Conservation (phyloP, 2,888 invertebrate genomes). For the Villa cingulata region DNA sequence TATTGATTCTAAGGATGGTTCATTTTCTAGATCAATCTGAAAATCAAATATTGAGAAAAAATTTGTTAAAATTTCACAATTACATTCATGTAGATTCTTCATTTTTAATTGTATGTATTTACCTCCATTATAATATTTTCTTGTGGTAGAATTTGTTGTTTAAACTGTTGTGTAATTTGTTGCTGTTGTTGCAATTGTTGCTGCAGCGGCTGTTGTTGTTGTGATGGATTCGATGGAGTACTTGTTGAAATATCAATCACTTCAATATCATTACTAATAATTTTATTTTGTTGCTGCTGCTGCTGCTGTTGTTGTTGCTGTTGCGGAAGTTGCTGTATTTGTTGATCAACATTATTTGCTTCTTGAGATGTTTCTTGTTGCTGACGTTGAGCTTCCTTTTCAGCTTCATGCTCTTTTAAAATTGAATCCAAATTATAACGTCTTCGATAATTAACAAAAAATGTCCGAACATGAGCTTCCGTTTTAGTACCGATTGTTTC, state of each 20-base stretch:
- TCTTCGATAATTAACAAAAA: conserved; percentile 82
- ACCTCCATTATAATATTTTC: conserved; percentile 24
- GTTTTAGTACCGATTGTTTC: conserved; percentile 92
- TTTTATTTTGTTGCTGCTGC: conserved; percentile 31
- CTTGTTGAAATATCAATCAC: background rate
- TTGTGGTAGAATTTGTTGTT: conserved; percentile 29
- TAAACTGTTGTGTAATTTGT: conserved; percentile 11
- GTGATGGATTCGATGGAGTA: background rate
- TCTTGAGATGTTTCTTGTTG: conserved; percentile 9
- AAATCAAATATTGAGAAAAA: conserved; percentile 1
- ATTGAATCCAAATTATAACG: conserved; percentile 78
- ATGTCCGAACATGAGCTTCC: conserved; percentile 80
- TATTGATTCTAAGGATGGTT: conserved; percentile 16
- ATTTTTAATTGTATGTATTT: conserved; percentile 3
- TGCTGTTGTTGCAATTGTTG: conserved; percentile 1
- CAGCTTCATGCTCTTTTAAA: conserved; percentile 72
- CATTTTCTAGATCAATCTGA: conserved; percentile 24
- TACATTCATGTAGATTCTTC: too few relatives aligned
- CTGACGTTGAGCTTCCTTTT: conserved; percentile 40
- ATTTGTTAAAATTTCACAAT: background rate
- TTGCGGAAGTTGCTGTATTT: conserved; percentile 22
- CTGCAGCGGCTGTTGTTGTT: conserved; percentile 36
- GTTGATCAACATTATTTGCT: background rate
- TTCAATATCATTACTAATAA: conserved; percentile 3
- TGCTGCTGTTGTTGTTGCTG: conserved; percentile 18